Conservation (phyloP, 1,140 invertebrate genomes). For the Bombus waltoni region DNA sequence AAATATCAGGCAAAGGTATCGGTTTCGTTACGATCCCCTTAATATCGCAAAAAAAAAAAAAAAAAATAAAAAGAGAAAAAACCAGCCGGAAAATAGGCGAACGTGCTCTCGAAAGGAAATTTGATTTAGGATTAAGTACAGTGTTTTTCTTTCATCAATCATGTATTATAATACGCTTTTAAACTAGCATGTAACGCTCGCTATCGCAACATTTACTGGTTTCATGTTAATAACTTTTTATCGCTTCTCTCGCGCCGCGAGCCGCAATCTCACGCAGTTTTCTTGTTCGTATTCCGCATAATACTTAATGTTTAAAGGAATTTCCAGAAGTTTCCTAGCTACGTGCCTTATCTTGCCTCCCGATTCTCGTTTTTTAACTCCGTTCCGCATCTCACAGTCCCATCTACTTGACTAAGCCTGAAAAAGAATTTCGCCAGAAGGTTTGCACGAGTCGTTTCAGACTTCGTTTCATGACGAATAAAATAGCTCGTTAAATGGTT, state of each 20-base stretch:
- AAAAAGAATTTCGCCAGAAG: background rate
- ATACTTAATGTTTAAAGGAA: conserved; percentile 18
- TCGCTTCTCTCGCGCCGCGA: background rate
- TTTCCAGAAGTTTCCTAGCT: conserved; percentile 18
- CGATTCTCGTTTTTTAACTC: conserved; percentile 4
- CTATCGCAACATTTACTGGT: conserved; percentile 19
- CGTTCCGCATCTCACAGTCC: background rate
- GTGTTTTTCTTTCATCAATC: conserved; percentile 40
- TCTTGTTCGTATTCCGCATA: background rate
- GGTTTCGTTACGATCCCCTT: no score
- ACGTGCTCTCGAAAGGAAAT: background rate
- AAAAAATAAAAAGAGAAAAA: background rate
- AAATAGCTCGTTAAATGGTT: background rate
- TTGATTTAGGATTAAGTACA: background rate
- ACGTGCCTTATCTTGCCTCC: conserved; percentile 35
- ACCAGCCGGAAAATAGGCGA: background rate
- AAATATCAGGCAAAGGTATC: no score
- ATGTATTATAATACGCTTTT: conserved; percentile 7
- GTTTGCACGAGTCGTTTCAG: background rate
- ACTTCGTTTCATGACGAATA: background rate
- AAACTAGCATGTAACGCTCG: conserved; percentile 12
- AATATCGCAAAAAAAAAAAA: no score
- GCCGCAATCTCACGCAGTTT: background rate
- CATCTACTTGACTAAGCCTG: background rate
- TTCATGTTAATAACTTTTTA: conserved; percentile 42